Conservation (phyloP, 1,140 invertebrate species). For the Drosophila rufa region DNA sequence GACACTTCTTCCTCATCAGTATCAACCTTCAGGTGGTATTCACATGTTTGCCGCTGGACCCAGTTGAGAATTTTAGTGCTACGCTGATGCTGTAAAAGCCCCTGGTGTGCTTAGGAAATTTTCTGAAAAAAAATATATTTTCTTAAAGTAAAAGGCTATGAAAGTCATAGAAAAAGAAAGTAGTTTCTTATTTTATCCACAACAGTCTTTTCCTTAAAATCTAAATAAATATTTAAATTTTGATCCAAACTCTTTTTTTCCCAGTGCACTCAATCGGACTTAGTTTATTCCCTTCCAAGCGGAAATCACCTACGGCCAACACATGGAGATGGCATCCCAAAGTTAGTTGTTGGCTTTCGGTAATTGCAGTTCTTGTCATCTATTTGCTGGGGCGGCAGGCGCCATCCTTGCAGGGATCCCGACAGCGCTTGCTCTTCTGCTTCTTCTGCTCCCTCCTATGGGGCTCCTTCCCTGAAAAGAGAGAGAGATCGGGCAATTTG, state of each 20-base stretch:
- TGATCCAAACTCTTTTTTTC: no score
- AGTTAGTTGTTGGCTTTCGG: background rate
- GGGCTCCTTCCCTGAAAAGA: constrained; percentile 4
- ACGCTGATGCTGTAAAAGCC: no score
- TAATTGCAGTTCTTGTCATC: background rate
- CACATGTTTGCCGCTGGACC: no score
- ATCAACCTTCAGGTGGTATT: no score
- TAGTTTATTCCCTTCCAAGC: background rate
- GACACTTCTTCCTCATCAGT: no score
- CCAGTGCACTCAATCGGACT: background rate
- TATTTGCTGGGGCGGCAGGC: constrained; percentile 36
- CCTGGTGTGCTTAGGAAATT: background rate
- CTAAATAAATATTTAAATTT: background rate
- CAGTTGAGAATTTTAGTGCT: no score
- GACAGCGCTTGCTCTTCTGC: constrained; percentile 15
- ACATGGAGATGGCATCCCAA: background rate
- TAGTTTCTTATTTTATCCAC: no score
- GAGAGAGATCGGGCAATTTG: background rate
- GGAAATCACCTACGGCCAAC: background rate
- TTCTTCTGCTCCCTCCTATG: constrained; percentile 16
- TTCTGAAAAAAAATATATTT: no score
- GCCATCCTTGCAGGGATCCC: constrained; percentile 34
- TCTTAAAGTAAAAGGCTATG: no score
- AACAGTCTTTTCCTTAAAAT: no score
- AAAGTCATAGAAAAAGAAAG: no score